Evolutionary conservation across 35 echinoderm and acorn worm species (phyloP).

Genomic region (Apostichopus parvimensis): DNA sequence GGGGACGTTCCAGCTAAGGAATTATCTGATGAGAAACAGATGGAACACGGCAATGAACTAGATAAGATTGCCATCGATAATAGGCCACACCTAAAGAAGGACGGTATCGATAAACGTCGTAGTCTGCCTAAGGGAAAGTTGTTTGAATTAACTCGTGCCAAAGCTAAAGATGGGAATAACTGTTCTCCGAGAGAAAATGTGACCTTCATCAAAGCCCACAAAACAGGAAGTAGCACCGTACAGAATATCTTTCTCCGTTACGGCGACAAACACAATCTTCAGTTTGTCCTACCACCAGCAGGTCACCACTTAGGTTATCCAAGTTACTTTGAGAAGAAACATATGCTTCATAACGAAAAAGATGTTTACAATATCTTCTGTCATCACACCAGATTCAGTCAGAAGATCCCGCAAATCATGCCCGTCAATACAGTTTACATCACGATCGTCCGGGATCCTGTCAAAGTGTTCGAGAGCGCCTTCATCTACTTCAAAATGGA

Average conservation of each 20-base stretch:
- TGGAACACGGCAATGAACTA: background rate
- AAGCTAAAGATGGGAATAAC: background rate
- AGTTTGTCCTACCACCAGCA: slow-evolving; percentile 72
- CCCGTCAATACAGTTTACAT: slow-evolving; percentile 86
- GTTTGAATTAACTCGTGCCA: background rate
- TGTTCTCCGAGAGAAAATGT: slow-evolving; percentile 81
- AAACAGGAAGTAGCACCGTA: slow-evolving; percentile 95
- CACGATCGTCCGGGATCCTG: slow-evolving; percentile 91
- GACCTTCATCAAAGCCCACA: slow-evolving; percentile 92
- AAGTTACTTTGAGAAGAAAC: slow-evolving; percentile 71
- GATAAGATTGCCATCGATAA: background rate
- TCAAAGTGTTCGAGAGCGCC: slow-evolving; percentile 92
- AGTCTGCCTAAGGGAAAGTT: background rate
- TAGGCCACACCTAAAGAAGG: background rate
- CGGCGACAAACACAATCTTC: slow-evolving; percentile 76
- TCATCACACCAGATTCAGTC: slow-evolving; percentile 88
- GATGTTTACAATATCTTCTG: slow-evolving; percentile 85
- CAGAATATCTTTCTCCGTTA: slow-evolving; percentile 97
- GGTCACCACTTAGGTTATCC: slow-evolving; percentile 84
- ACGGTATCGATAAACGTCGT: background rate
- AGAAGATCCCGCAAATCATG: slow-evolving; percentile 72
- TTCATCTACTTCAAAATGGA: slow-evolving; percentile 99
- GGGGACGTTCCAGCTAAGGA: too few species aligned
- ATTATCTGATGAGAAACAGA: background rate
- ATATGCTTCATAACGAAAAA: slow-evolving; percentile 65